Evolutionary conservation across 2,113 vertebrate species (phyloP).

Genomic region (Xiphorhynchus elegans): DNA sequence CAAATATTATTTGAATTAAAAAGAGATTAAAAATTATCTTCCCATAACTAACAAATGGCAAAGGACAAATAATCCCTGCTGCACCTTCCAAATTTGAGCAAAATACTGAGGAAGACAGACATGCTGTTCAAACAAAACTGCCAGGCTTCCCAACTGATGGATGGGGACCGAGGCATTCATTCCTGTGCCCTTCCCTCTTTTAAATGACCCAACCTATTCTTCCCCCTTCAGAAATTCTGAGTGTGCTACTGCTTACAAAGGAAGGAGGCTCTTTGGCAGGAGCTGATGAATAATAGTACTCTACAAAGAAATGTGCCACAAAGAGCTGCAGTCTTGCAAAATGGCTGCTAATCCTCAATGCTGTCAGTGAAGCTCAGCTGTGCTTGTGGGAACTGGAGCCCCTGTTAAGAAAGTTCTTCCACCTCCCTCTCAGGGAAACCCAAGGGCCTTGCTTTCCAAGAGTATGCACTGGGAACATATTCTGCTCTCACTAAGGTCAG

Average conservation of each 20-base stretch:
- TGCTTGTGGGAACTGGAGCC: not conserved
- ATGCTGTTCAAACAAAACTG: not conserved
- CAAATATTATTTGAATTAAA: not conserved
- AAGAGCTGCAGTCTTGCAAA: not conserved
- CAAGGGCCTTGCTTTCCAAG: fast-evolving
- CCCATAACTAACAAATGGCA: not conserved
- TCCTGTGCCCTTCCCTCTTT: not conserved
- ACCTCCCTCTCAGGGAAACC: not conserved
- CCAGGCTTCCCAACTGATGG: not conserved
- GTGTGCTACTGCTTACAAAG: not conserved
- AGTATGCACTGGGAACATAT: not conserved
- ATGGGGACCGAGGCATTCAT: not conserved
- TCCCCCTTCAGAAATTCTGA: not conserved
- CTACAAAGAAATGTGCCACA: not conserved
- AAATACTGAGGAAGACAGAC: not conserved
- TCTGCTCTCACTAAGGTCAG: not conserved
- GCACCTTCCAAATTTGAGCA: not conserved
- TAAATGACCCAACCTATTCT: not conserved
- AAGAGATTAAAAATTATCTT: not conserved
- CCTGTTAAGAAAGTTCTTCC: not conserved
- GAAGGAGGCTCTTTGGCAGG: not conserved
- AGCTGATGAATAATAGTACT: not conserved
- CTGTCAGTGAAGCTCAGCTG: not conserved
- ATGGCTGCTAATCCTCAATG: not conserved
- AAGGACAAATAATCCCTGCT: not conserved